Conservation (phyloP, 1,140 invertebrate genomes). For the Drosophila bifasciata region DNA sequence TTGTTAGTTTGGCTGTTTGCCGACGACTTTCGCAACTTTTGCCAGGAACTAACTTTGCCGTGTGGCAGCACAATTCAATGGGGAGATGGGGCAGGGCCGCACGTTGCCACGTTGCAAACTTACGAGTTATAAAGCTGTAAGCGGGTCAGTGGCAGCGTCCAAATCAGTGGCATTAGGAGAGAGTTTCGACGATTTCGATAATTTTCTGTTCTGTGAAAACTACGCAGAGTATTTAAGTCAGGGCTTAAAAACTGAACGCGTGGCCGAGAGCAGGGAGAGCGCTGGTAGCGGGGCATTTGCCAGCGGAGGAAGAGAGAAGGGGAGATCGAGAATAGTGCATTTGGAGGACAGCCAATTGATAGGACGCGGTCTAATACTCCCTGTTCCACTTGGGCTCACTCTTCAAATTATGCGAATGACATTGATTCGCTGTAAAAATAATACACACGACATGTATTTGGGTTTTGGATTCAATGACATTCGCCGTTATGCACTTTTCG, state of each 20-base stretch:
- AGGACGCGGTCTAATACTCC: too few species aligned
- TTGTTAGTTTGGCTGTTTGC: conserved; percentile 70
- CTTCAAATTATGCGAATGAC: too few species aligned
- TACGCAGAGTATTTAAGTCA: conserved; percentile 55
- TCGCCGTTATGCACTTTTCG: too few species aligned
- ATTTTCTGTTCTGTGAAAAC: conserved; percentile 57
- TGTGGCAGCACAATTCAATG: conserved; percentile 51
- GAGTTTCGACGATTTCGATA: conserved; percentile 60
- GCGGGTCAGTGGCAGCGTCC: conserved; percentile 58
- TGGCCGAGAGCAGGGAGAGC: background rate
- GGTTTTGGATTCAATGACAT: too few species aligned
- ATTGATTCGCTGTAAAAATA: too few species aligned
- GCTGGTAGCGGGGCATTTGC: conserved; percentile 16
- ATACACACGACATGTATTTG: too few species aligned
- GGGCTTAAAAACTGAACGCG: conserved; percentile 27
- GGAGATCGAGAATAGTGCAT: too few species aligned
- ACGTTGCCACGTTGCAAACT: conserved; percentile 27
- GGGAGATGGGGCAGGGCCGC: conserved; percentile 19
- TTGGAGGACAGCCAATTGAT: too few species aligned
- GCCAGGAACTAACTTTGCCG: conserved; percentile 47
- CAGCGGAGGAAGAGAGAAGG: conserved; percentile 5
- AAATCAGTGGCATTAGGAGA: conserved; percentile 49
- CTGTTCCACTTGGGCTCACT: too few species aligned
- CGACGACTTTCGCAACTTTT: conserved; percentile 68
- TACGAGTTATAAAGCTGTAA: conserved; percentile 75